A percentile compares a stretch with the other conserved stretches of the same genome.
These are phyloP conservation scores for Apolygus lucorum DNA, from an alignment of 1,140 invertebrate genomes.

Conservation along the genomic window DNA sequence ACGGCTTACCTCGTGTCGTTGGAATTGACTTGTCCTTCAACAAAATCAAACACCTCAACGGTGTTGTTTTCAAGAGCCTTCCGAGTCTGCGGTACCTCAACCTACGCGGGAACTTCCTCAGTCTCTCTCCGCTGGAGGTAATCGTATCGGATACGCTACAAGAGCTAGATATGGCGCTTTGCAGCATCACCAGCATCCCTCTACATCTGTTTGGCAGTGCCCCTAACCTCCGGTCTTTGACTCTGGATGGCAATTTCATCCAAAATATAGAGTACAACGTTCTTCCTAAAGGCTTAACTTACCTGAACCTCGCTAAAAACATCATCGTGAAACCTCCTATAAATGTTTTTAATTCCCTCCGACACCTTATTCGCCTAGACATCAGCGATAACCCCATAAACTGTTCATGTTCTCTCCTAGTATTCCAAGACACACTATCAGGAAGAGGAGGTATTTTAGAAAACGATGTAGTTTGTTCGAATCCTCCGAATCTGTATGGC, in stretches of 20 bases:
- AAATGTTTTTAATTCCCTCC: constrained; percentile 27
- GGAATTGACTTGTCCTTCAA: constrained; percentile 78
- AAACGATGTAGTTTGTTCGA: constrained; percentile 30
- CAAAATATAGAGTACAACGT: constrained; percentile 29
- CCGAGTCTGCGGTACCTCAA: constrained; percentile 25
- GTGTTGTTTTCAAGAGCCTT: constrained; percentile 34
- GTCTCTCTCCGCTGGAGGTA: constrained; percentile 23
- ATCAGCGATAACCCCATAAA: constrained; percentile 33
- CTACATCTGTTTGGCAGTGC: constrained; percentile 26
- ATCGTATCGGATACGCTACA: constrained; percentile 31
- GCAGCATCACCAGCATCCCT: constrained; percentile 29
- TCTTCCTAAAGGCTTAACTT: constrained; percentile 30
- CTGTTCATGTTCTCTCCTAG: constrained; percentile 33
- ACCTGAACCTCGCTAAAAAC: constrained; percentile 32
- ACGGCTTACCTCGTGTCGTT: constrained; percentile 64
- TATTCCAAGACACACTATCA: constrained; percentile 33
- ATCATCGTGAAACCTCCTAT: constrained; percentile 31
- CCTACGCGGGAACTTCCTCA: constrained; percentile 32
- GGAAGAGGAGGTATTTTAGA: constrained; percentile 29
- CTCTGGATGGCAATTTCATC: constrained; percentile 31
- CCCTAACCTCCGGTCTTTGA: constrained; percentile 27
- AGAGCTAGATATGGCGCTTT: constrained; percentile 31
- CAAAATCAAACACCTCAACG: constrained; percentile 54
- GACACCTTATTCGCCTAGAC: constrained; percentile 29
- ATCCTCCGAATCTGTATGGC: constrained; percentile 29